These are phyloP conservation scores for Enoplosus armatus DNA, from an alignment of 2,797 vertebrate genomes.

Conservation along the genomic window DNA sequence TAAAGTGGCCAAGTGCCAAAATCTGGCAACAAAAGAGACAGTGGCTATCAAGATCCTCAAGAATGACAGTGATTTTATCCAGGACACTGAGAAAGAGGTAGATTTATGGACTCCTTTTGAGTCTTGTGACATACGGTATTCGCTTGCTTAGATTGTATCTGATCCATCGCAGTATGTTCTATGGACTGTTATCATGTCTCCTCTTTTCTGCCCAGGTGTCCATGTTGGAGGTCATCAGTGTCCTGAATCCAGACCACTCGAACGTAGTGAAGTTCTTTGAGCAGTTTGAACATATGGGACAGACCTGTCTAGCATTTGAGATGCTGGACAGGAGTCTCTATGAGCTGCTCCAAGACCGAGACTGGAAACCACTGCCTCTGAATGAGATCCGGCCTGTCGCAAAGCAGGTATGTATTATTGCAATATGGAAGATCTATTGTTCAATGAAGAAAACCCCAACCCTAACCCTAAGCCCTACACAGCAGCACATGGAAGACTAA, in stretches of 20 bases:
- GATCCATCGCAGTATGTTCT: not conserved
- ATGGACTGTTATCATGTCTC: not conserved
- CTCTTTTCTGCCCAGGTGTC: conserved; percentile 12
- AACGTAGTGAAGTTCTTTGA: conserved; percentile 37
- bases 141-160: not conserved
- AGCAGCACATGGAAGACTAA: not conserved
- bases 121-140: not conserved
- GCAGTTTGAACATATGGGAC: conserved; percentile 15
- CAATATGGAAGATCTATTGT: not conserved
- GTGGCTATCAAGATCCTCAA: conserved; percentile 47
- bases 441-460: not conserved
- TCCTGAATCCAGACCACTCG: conserved; percentile 25
- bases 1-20: conserved; percentile 27
- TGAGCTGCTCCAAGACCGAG: not conserved
- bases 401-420: conserved; percentile 11
- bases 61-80: not conserved
- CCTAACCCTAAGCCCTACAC: not conserved
- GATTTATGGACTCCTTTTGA: not conserved
- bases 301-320: conserved; percentile 36
- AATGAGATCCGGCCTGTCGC: conserved; percentile 12
- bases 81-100: conserved; percentile 16
- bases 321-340: conserved; percentile 44
- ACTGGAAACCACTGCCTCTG: not conserved
- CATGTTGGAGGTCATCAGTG: conserved; percentile 23
- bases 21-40: conserved; percentile 9